Evolutionary conservation across 2,797 vertebrate species (phyloP), one percentile per base, ranked within the genome.

Genomic region (Eulemur coronatus): DNA sequence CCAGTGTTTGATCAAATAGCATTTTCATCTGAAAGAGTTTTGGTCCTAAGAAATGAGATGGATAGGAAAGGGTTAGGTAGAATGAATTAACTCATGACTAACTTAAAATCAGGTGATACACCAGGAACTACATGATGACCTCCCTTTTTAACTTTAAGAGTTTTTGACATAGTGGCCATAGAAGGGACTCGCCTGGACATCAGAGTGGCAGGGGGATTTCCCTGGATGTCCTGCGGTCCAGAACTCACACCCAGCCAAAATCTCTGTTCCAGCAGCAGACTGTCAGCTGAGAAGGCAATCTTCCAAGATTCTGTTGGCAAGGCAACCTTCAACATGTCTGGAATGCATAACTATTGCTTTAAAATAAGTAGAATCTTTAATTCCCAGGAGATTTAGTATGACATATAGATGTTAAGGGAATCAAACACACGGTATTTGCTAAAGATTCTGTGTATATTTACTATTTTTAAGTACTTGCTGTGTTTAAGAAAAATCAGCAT

Each of bases 381-480:
- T 70, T 91, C 30, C 26, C 9, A 70, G 38, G n/a, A 81, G 67
- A 55, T 52, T 92, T 72, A 46, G 4, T 10, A 46, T 92, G 50
- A 89, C 61, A 18, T 41, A 30, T 5, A 87, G 28, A 33, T 63
- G 20, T 33, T 46, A 86, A 86, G 6, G 46, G 15, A 92, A 59
- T 75, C 30, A 65, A 93, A 82, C 12, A 72, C 14, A 69, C 13
- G 65, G 28, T n/a, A 86, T 67, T 82, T 82, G 67, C 38, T 75
- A 26, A 96, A 96, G n/a, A 89, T 73, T 80, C 70, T 48, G 9
- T 50, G 30, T 97, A 18, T 50, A 50, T 55, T 85, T 86, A 69
- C 67, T 78, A 67, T 76, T 43, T 65, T 79, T 69, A 92, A 59
- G 41, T 84, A 52, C 14, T 63, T 67, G 26, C 13, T 87, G n/a